Evolutionary conservation across 1,140 invertebrate genomes (phyloP), one percentile per base, ranked within the genome.

Genomic region (Drosophila watanabei): DNA sequence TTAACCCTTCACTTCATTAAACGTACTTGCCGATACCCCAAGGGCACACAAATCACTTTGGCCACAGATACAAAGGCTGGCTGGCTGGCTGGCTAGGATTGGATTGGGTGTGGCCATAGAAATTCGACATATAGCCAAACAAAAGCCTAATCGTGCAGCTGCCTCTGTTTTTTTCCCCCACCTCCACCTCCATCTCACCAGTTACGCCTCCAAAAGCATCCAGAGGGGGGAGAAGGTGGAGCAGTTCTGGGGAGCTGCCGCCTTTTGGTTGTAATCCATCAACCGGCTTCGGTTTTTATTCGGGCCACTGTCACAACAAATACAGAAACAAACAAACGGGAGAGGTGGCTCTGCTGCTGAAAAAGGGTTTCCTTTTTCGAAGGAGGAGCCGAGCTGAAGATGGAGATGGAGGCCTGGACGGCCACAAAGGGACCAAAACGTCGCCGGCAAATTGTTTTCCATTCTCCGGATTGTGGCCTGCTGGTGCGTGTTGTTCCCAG

Each of bases 1-100:
- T 82, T 80, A 90, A 90, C 87, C 86, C 82, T 82, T 82, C 86
- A 90, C 86, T 90, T 90, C 87, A 90, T 90, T 90, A 90, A 91
- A 90, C 82, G 82, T 82, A 90, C 81, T 90, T 90, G 65, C 69
- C 71, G 56, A 69, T 80, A 76, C 77, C 72, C 75, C 79, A 75
- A 77, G 81, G 83, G 65, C 71, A 87, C 75, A 88, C 86, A 89
- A 89, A 90, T 89, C 86, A 85, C 86, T 90, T 85, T 82, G 75
- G 62, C 69, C 80, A 64, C 85, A 86, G 81, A 85, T 81, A 81
- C 85, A 89, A 85, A 85, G 62, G 79, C 30, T n/a, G 35, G 24
- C 24, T 18, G 35, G 24, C 24, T 18, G 52, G 24, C 35, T 48
- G 45, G 28, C 56, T 46, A 63, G 57, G 60, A 63, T 45, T 64